These are phyloP conservation scores for crab-eating macaque (Macaca fascicularis) DNA, from an alignment of 2,113 vertebrate genomes.

Conservation along the genomic window T2T-MFA8v1.1 NC_088380.1:88638501-88639000, in stretches of 20 bases:
- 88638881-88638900: neutral
- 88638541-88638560: neutral
- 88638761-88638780: neutral
- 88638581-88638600: neutral
- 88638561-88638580: conserved; percentile 9
- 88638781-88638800: neutral
- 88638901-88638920: rapidly evolving
- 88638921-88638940: neutral
- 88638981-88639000: neutral
- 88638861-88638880: neutral
- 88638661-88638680: neutral
- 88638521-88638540: conserved; percentile 41
- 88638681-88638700: neutral
- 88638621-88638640: neutral
- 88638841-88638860: neutral
- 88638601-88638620: neutral
- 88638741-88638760: neutral
- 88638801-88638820: neutral
- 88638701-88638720: neutral
- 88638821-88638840: neutral
- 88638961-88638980: neutral
- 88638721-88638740: neutral
- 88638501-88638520: conserved; percentile 54
- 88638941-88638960: neutral
- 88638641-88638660: neutral